Evolutionary conservation across 2,113 vertebrate species (phyloP).

Genomic region (Canis aureus): DNA sequence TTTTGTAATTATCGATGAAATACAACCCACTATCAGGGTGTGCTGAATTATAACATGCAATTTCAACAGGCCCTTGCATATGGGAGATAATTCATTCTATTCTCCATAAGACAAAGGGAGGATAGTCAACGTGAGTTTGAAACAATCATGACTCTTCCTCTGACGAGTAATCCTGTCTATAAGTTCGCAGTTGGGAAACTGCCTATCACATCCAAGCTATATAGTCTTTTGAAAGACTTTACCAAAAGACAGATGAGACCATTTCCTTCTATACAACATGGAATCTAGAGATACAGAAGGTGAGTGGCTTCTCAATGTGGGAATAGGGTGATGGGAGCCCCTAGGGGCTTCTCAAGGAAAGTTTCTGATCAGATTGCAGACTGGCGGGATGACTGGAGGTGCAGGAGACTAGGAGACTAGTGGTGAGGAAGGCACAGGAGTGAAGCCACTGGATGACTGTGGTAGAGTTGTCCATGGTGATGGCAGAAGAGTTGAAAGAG

Average conservation of each 20-base stretch:
- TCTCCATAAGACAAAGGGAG: background rate
- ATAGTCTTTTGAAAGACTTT: background rate
- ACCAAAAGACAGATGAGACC: background rate
- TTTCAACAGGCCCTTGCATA: constrained; percentile 16
- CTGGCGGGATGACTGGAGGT: background rate
- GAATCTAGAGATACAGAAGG: background rate
- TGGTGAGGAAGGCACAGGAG: background rate
- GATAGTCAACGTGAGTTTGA: background rate
- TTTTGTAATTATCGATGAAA: constrained; percentile 17
- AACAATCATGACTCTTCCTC: constrained; percentile 28
- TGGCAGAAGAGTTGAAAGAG: background rate
- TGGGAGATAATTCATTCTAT: background rate
- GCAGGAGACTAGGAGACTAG: background rate
- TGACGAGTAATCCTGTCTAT: background rate
- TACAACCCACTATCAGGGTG: background rate
- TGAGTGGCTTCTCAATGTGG: background rate
- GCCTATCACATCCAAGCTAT: background rate
- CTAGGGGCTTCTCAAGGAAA: background rate
- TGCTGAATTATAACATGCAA: background rate
- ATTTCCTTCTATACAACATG: background rate
- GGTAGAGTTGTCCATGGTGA: background rate
- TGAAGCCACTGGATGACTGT: background rate
- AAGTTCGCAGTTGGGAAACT: background rate
- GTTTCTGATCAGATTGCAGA: background rate
- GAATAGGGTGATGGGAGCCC: background rate